Base-by-base conservation (phyloP, 53 echinoderm and acorn worm species). In the Actinopyga echinites region DNA sequence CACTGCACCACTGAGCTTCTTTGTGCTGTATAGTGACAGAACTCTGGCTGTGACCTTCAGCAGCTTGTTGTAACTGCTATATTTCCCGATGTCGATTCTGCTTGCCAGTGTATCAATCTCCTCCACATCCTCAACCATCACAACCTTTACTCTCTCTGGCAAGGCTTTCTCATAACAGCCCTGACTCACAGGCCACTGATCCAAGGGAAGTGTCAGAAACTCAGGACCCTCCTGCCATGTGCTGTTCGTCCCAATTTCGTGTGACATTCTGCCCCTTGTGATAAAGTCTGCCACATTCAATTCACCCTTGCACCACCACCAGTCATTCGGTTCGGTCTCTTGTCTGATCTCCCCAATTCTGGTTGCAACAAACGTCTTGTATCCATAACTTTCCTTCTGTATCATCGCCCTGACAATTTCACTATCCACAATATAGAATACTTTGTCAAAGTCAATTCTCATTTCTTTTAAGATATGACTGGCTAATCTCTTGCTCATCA, bases 241-340 rank as follows among this genome's bases (percentile, higher is more conserved):
- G 45, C 88, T 87, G 21, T 74, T 60, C 7, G 71, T 19, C 2
- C 83, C 83, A 43, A 87, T 73, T 74, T 87, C 73, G 1, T 34
- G 38, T 13, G 83, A 61, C 11, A 29, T 83, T 59, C 56, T 74
- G 0, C 88, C 88, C 59, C 83, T 83, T 8, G 74, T 87, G 49
- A 87, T 83, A 21, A 23, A 31, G 24, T 87, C 88, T 45, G 88
- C 88, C 17, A 82, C 77, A 42, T 87, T 82, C 19, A 87, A 1
- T 35, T 82, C 87, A 15, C 87, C 87, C 71, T 57, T 87, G 52
- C 69, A 82, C 87, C 82, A 87, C 87, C 87, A 87, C 74, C 87
- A 87, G 37, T 82, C 87, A 42, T 59, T 20, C 12, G 87, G 82
- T 24, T 87, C 74, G 2, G 87, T 87, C 19, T 65, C 61, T 40